Base-by-base conservation (phyloP, 1,140 invertebrate species). In the Aphelenchoides fujianensis region DNA sequence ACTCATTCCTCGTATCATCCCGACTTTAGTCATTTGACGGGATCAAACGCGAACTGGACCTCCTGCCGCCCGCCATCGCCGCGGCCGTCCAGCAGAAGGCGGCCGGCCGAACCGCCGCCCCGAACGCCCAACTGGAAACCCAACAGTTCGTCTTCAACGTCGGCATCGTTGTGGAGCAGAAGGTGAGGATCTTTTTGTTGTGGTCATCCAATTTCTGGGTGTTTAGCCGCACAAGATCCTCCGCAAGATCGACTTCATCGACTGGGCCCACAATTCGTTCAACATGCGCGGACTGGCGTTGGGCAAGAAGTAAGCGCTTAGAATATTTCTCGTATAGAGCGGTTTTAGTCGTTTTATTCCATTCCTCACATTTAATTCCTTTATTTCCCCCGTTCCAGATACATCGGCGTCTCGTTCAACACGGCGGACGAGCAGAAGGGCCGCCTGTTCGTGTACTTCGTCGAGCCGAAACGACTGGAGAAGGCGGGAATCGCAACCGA, bases 101-200 rank as follows among this genome's bases (percentile, higher is more conserved):
- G n/a, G n/a, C n/a, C n/a, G n/a, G n/a, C n/a, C n/a, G n/a, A n/a
- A n/a, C n/a, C 41, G 23, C 23, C 41, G 41, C 12, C 12, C 12
- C 12, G 41, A 48, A 48, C 23, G 41, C 12, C 12, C 12, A 48
- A 48, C 12, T 48, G 41, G 41, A 48, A 12, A 48, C 12, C 41
- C 12, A 48, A 48, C 12, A 48, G 12, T 48, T 48, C 12, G 23
- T 23, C 12, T 48, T 48, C 23, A 48, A 12, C 23, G 41, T 48
- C 23, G 41, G 41, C 12, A 48, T 48, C 23, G 12, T 12, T 12
- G 41, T 48, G 12, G 23, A 48, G 12, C 12, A 48, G 23, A 48
- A 48, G 41, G 41, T 48, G n/a, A n/a, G n/a, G n/a, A n/a, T n/a
- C n/a, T n/a, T n/a, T n/a, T 48, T 48, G 41, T 48, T 48, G 41